Percentiles rank a stretch among this genome's conserved stretches.
Conservation (phyloP, 2,888 invertebrate genomes). For the Hyposoter dolosus region DNA sequence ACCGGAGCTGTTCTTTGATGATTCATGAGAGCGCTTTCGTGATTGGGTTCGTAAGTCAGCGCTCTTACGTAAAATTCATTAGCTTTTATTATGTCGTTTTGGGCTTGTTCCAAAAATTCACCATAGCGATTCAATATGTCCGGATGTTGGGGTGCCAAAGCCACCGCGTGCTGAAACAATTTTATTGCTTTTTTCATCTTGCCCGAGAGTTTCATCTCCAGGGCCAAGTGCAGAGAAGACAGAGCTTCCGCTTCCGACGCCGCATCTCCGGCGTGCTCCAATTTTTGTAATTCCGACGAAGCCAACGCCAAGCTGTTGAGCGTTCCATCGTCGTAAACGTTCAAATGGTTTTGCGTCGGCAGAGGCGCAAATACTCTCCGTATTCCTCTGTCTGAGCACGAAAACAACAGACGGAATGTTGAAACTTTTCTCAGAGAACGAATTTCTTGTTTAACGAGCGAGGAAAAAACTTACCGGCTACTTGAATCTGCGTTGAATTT, state of each 20-base stretch:
- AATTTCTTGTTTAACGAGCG: not conserved
- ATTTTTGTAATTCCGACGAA: slow-evolving; percentile 66
- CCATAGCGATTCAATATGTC: slow-evolving; percentile 97
- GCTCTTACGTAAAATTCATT: slow-evolving; percentile 96
- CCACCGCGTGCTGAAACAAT: slow-evolving; percentile 95
- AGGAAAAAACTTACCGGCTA: slow-evolving; percentile 68
- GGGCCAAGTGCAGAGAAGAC: slow-evolving; percentile 93
- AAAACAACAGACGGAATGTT: slow-evolving; percentile 17
- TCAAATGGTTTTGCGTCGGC: slow-evolving; percentile 76
- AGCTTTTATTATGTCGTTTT: slow-evolving; percentile 94
- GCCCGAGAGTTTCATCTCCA: slow-evolving; percentile 93
- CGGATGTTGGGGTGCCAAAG: slow-evolving; percentile 95
- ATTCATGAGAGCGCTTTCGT: slow-evolving; percentile 92
- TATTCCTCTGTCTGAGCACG: slow-evolving; percentile 69
- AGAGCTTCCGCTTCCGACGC: slow-evolving; percentile 90
- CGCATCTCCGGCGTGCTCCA: slow-evolving; percentile 70
- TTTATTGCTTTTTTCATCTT: slow-evolving; percentile 94
- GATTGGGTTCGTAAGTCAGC: slow-evolving; percentile 92
- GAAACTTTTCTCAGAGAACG: too few relatives aligned
- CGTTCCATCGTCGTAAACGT: slow-evolving; percentile 77
- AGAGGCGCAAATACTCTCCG: slow-evolving; percentile 77
- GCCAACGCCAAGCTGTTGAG: slow-evolving; percentile 73
- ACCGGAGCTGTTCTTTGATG: slow-evolving; percentile 94
- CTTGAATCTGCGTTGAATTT: slow-evolving; percentile 63
- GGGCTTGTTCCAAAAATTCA: slow-evolving; percentile 94